phyloP scores from a whole-genome alignment of 2,113 vertebrate genomes.

The Tapirus terrestris region DNA sequence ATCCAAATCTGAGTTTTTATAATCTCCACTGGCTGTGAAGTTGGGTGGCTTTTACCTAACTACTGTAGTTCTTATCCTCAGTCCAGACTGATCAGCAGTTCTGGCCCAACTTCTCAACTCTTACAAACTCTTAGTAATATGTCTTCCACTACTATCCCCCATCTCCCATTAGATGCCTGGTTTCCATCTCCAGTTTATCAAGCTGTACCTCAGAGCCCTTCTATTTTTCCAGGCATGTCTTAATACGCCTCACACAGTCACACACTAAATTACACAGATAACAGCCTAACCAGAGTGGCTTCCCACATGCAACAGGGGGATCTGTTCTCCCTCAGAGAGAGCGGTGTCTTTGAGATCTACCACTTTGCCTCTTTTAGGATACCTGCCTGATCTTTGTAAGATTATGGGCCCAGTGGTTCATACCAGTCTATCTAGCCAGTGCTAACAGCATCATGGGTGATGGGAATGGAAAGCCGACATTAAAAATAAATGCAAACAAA shows the following conservation, averaged over 20 bases:
- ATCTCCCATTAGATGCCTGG: not conserved
- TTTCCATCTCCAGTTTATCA: not conserved
- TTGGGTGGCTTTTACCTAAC: not conserved
- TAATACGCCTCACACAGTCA: not conserved
- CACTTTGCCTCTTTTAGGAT: not conserved
- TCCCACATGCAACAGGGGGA: too few species aligned
- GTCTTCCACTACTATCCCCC: too few species aligned
- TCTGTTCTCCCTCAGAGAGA: not conserved
- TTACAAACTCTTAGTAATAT: not conserved
- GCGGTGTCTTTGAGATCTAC: too few species aligned
- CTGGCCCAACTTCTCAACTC: too few species aligned
- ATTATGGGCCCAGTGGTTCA: not conserved
- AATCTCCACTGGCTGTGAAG: not conserved
- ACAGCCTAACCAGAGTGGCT: not conserved
- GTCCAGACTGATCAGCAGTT: not conserved
- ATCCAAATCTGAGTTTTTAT: not conserved
- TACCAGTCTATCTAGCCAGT: not conserved
- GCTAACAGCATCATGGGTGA: not conserved
- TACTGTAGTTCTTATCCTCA: too few species aligned
- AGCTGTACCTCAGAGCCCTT: not conserved
- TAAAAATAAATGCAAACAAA: not conserved
- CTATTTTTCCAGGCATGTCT: not conserved
- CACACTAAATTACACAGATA: not conserved
- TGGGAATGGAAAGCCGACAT: not conserved
- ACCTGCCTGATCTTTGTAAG: not conserved